Evolutionary conservation across 2,888 invertebrate species (phyloP).

Genomic region (Dasypolia templi): DNA sequence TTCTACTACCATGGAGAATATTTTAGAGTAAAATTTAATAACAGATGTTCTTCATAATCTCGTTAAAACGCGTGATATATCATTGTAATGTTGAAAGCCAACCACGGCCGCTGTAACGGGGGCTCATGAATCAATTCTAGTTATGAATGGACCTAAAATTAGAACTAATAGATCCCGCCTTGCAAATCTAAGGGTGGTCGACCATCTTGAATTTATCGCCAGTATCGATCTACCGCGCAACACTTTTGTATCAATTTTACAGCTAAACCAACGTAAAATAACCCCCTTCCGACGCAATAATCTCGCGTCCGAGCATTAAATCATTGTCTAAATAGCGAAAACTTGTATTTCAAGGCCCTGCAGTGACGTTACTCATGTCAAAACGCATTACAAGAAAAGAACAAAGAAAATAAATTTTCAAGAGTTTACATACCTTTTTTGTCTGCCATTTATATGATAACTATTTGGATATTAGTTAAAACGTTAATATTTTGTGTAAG

Average conservation of each 20-base stretch:
- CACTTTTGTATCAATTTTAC: conserved; percentile 42
- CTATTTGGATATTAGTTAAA: conserved; percentile 77
- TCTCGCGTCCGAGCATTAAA: conserved; percentile 51
- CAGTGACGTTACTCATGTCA: conserved; percentile 89
- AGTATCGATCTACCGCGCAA: conserved; percentile 80
- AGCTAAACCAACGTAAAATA: conserved; percentile 44
- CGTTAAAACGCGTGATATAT: background rate
- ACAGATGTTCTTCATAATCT: conserved; percentile 41
- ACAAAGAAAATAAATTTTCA: conserved; percentile 84
- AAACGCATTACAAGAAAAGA: conserved; percentile 77
- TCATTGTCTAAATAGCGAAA: conserved; percentile 66
- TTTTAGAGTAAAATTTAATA: conserved; percentile 3
- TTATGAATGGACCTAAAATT: conserved; percentile 72
- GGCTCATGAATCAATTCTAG: conserved; percentile 49
- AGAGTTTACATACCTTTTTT: conserved; percentile 90
- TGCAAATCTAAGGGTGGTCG: conserved; percentile 71
- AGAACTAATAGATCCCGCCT: conserved; percentile 71
- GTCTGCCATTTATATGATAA: conserved; percentile 88
- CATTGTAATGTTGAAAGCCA: conserved; percentile 13
- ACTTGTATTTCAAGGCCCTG: conserved; percentile 70
- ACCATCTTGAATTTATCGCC: conserved; percentile 84
- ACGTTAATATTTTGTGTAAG: conserved; percentile 70
- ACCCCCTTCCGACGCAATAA: conserved; percentile 36
- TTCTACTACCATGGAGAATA: background rate
- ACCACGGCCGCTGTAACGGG: conserved; percentile 2